Base-by-base conservation (phyloP, 1,140 invertebrate genomes). In the Chironomus striatipennis region DNA sequence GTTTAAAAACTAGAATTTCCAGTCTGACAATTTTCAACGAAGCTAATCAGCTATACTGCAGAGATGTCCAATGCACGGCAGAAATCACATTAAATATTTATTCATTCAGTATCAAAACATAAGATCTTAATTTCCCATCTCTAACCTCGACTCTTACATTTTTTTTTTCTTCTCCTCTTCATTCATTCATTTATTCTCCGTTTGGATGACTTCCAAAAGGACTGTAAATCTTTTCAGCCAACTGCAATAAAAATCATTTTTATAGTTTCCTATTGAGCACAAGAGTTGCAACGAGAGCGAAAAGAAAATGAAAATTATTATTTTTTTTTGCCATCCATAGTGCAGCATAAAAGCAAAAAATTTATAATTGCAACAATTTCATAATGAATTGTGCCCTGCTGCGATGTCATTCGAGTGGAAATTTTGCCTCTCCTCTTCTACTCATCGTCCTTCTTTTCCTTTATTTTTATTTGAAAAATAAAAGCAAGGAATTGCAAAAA, bases 41-140 rank as follows among this genome's bases (percentile, higher is more conserved):
- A n/a, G n/a, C n/a, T n/a, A n/a, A n/a, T n/a, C n/a, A 34, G 5
- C 24, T 34, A 34, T 34, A 5, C 24, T 34, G 5, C 1, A 34
- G 24, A 34, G 24, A 34, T 57, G 47, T 57, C 47, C 47, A 57
- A 34, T 34, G 24, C 47, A 47, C 15, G n/a, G 47, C n/a, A 57
- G 47, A 57, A 57, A 57, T 57, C 47, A 57, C 47, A 57, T 57
- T 57, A 57, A 57, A 57, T 57, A 57, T 57, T 57, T n/a, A 57
- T 57, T 7, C n/a, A 12, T 57, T 5, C 12, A 57, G 47, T n/a
- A 47, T 15, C 12, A 57, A 15, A 5, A 57, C 47, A 57, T 15
- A 57, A 57, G 12, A 57, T 57, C 47, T 57, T 57, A 57, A 57
- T 57, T 57, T 57, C n/a, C 47, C 24, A 34, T 34, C 24, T 57